Conservation (phyloP, 2,797 vertebrate genomes). For the Phrynocephalus guinanensis region DNA sequence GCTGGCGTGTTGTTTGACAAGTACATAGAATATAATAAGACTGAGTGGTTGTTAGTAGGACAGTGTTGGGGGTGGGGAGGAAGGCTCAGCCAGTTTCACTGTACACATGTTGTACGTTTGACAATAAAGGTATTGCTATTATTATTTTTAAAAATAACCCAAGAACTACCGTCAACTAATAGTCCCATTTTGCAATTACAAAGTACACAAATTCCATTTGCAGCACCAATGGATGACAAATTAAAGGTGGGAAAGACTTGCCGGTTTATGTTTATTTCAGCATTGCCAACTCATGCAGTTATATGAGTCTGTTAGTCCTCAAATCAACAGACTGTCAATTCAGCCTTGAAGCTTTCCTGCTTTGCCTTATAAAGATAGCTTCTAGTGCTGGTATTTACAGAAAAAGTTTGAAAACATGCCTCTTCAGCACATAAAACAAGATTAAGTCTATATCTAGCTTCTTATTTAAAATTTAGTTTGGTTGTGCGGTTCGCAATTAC, state of each 20-base stretch:
- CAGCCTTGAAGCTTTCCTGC: slow-evolving; percentile 29
- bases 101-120: too few species aligned
- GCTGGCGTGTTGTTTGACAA: too few species aligned
- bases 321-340: slow-evolving; percentile 42
- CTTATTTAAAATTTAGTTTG: neutral
- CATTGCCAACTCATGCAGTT: slow-evolving; percentile 26
- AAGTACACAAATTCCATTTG: slow-evolving; percentile 6
- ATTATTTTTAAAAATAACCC: neutral
- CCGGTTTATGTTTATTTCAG: slow-evolving; percentile 26
- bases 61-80: too few species aligned
- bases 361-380: slow-evolving; percentile 30
- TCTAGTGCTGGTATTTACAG: slow-evolving; percentile 26
- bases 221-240: slow-evolving; percentile 24
- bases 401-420: slow-evolving; percentile 14
- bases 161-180: neutral
- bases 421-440: slow-evolving; percentile 20
- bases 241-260: slow-evolving; percentile 26
- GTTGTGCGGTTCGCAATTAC: neutral
- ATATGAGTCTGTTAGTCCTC: slow-evolving; percentile 36
- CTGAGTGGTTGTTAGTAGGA: too few species aligned
- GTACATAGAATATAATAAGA: too few species aligned
- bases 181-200: neutral
- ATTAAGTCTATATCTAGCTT: slow-evolving; percentile 11
- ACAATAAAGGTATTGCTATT: too few species aligned
- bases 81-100: too few species aligned